These are phyloP conservation scores for Todus mexicanus DNA, from an alignment of 2,797 vertebrate genomes.

Conservation along the genomic window DNA sequence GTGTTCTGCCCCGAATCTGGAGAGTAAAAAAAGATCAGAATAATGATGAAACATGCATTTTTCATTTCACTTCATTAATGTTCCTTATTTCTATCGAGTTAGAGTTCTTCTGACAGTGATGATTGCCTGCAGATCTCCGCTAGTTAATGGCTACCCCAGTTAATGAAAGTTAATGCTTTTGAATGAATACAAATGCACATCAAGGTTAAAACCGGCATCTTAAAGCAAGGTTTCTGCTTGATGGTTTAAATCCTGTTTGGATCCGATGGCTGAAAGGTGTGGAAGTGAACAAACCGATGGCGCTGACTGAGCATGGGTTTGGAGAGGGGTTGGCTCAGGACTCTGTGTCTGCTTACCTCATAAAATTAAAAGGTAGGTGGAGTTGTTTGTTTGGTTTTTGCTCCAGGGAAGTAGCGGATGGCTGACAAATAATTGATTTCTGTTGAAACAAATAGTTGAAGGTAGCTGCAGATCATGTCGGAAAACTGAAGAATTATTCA, in stretches of 20 bases:
- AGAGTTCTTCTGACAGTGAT: not conserved
- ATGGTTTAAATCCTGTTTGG: not conserved
- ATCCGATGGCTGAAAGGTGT: not conserved
- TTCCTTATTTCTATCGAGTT: not conserved
- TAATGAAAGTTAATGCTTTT: not conserved
- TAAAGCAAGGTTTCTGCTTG: not conserved
- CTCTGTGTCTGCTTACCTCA: not conserved
- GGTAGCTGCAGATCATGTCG: not conserved
- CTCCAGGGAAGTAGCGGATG: not conserved
- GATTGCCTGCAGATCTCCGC: not conserved
- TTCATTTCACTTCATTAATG: not conserved
- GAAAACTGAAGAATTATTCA: not conserved
- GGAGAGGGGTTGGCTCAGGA: not conserved
- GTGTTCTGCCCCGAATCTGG: not conserved
- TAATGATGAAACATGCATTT: not conserved
- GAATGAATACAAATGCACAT: not conserved
- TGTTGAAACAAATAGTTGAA: not conserved
- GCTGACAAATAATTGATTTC: not conserved
- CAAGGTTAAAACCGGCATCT: not conserved
- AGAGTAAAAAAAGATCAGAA: not conserved
- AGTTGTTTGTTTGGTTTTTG: not conserved
- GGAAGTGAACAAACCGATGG: not conserved
- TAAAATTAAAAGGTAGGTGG: not conserved
- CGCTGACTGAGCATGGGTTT: not conserved
- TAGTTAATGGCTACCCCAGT: not conserved